phyloP scores from a whole-genome alignment of 2,113 vertebrate genomes.

The Pelvicachromis taeniatus region DNA sequence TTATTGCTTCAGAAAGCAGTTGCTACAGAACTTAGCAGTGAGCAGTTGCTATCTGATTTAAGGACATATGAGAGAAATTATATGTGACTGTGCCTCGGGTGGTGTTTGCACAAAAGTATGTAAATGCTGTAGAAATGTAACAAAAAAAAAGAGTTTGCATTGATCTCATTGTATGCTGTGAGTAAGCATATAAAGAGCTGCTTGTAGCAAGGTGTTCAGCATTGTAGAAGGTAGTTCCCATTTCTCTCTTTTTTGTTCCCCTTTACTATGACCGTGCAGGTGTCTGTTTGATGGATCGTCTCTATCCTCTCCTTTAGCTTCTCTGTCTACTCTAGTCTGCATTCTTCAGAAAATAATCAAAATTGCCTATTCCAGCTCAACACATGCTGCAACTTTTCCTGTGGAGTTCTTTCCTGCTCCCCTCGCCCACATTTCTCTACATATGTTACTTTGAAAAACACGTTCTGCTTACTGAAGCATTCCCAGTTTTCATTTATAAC shows the following conservation, averaged over 20 bases:
- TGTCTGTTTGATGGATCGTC: constrained; percentile 65
- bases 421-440: not conserved
- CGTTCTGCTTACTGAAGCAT: not conserved
- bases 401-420: not conserved
- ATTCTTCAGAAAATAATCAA: constrained; percentile 55
- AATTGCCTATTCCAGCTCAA: constrained; percentile 41
- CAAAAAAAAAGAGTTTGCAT: not conserved
- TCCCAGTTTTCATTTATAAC: not conserved
- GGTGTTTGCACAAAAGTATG: not conserved
- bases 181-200: constrained; percentile 20
- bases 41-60: not conserved
- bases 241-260: not conserved
- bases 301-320: constrained; percentile 40
- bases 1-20: not conserved
- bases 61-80: not conserved
- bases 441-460: not conserved
- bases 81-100: not conserved
- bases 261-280: constrained; percentile 23
- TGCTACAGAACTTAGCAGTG: not conserved
- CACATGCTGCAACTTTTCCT: constrained; percentile 6
- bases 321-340: constrained; percentile 36
- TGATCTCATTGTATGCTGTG: not conserved
- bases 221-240: not conserved
- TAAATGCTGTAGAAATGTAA: not conserved
- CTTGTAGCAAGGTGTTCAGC: constrained; percentile 4